These are phyloP conservation scores for Aleiodes sp. DNA, from an alignment of 1,140 invertebrate genomes.

Conservation along the genomic window DNA sequence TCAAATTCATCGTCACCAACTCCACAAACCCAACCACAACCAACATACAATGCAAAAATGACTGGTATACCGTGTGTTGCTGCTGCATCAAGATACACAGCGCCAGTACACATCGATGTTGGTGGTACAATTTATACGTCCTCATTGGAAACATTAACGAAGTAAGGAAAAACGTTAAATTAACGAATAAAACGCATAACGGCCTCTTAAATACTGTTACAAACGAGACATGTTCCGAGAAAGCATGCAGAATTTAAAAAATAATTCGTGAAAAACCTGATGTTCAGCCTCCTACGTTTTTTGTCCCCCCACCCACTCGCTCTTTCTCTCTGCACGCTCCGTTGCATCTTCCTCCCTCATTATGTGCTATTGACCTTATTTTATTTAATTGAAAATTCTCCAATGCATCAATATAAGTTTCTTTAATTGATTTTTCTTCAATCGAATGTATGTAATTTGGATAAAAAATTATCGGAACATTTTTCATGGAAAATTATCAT, in stretches of 20 bases:
- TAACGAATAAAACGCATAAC: not conserved
- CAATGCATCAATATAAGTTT: not conserved
- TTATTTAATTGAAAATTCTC: constrained; percentile 5
- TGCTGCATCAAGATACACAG: constrained; percentile 89
- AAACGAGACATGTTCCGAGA: not conserved
- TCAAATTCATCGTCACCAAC: constrained; percentile 75
- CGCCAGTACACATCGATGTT: constrained; percentile 97
- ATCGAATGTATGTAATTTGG: no score
- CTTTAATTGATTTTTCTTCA: no score
- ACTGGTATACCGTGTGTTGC: constrained; percentile 92
- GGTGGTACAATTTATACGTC: constrained; percentile 97
- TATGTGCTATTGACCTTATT: constrained; percentile 46
- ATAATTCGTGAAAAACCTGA: not conserved
- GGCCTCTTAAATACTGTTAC: not conserved
- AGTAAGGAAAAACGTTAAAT: constrained; percentile 73
- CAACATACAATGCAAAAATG: constrained; percentile 73
- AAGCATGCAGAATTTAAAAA: not conserved
- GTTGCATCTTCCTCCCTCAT: constrained; percentile 44
- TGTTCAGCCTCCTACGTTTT: not conserved
- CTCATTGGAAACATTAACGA: constrained; percentile 93
- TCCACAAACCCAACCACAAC: constrained; percentile 66
- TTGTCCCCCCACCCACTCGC: not conserved
- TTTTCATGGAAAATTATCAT: no score
- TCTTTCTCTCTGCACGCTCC: constrained; percentile 38
- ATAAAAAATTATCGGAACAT: no score